Evolutionary conservation across 2,797 vertebrate genomes (phyloP).

Genomic region (Falco columbarius): DNA sequence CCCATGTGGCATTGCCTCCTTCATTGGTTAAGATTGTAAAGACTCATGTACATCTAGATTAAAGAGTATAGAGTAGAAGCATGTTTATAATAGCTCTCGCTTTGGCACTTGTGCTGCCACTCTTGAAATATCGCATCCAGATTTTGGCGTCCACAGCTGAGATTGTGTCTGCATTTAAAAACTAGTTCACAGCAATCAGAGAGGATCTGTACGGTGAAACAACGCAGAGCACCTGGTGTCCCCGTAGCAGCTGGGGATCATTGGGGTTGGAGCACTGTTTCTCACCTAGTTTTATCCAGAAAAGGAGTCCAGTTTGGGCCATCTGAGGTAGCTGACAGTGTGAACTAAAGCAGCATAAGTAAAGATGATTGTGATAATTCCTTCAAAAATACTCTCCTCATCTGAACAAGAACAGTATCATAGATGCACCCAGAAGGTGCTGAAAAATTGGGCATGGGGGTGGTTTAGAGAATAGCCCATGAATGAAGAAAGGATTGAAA

Average conservation of each 20-base stretch:
- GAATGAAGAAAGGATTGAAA: background rate
- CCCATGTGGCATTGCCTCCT: conserved; percentile 29
- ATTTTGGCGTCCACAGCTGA: conserved; percentile 18
- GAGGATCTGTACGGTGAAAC: background rate
- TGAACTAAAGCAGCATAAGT: background rate
- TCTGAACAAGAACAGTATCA: background rate
- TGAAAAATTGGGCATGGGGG: background rate
- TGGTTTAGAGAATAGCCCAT: background rate
- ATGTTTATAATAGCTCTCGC: conserved; percentile 45
- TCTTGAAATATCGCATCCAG: conserved; percentile 49
- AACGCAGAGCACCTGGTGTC: background rate
- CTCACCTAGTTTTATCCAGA: background rate
- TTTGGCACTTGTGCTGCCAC: conserved; percentile 45
- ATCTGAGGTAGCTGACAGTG: background rate
- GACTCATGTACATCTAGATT: conserved; percentile 24
- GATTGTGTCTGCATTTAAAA: conserved; percentile 46
- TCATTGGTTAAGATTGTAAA: conserved; percentile 31
- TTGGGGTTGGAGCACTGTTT: background rate
- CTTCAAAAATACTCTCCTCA: background rate
- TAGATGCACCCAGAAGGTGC: background rate
- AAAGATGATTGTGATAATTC: background rate
- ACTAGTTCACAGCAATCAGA: conserved; percentile 10
- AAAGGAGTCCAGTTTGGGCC: background rate
- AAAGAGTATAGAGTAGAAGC: conserved; percentile 4
- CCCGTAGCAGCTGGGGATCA: background rate